phyloP scores from a whole-genome alignment of 2,888 invertebrate species.

The Globia sparganii region DNA sequence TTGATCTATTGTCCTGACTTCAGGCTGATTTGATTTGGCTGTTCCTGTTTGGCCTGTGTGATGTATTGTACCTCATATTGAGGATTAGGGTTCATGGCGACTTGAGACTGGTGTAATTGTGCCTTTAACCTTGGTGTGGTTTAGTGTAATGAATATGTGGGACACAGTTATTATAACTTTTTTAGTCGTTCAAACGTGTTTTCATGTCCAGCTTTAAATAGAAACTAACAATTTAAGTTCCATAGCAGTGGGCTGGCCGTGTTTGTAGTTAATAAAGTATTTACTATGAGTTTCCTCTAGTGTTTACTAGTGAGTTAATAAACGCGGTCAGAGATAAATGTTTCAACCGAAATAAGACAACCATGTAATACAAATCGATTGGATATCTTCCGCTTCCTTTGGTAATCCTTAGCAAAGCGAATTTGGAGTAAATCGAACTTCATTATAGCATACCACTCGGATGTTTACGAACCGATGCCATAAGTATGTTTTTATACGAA shows the following conservation, averaged over 20 bases:
- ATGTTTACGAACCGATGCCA: slow-evolving; percentile 32
- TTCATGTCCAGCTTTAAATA: not conserved
- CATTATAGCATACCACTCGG: slow-evolving; percentile 30
- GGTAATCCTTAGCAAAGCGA: not conserved
- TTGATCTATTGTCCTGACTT: slow-evolving; percentile 32
- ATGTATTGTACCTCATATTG: not conserved
- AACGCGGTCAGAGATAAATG: not conserved
- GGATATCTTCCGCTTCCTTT: slow-evolving; percentile 1
- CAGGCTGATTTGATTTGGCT: slow-evolving; percentile 37
- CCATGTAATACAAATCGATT: slow-evolving; percentile 13
- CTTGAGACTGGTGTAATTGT: not conserved
- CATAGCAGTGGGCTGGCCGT: not conserved
- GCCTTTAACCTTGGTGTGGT: not conserved
- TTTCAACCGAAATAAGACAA: not conserved
- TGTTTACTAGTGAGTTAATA: not conserved
- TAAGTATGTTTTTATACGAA: slow-evolving; percentile 36
- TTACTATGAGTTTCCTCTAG: not conserved
- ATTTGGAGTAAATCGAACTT: slow-evolving; percentile 12
- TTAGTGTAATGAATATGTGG: not conserved
- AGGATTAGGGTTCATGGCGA: not conserved
- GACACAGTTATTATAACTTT: not conserved
- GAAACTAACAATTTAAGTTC: not conserved
- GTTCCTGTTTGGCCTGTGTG: slow-evolving; percentile 29
- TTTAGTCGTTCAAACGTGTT: not conserved
- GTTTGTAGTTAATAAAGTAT: not conserved